phyloP scores from a whole-genome alignment of 2,113 vertebrate species.

The Halcyon senegalensis region DNA sequence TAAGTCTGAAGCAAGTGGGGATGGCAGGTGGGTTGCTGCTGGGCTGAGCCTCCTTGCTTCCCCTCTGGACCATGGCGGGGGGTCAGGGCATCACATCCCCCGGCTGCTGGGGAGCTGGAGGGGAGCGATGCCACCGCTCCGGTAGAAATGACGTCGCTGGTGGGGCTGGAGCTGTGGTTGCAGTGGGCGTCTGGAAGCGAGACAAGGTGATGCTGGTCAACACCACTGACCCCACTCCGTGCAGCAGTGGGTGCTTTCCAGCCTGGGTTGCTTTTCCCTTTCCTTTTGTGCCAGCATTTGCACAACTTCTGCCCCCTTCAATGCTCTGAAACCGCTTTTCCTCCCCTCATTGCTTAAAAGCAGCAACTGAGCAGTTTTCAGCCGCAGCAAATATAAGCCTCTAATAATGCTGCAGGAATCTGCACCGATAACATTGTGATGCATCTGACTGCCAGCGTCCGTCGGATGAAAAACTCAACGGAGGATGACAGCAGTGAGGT shows the following conservation, averaged over 20 bases:
- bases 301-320: background rate
- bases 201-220: background rate
- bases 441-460: fast-evolving
- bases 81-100: fast-evolving
- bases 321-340: background rate
- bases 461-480: fast-evolving
- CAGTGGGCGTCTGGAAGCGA: background rate
- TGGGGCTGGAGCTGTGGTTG: background rate
- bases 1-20: background rate
- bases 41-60: background rate
- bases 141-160: fast-evolving
- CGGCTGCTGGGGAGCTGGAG: background rate
- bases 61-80: fast-evolving
- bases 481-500: background rate
- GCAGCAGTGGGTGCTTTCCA: background rate
- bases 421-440: background rate
- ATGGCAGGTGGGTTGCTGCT: background rate
- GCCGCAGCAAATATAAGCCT: background rate
- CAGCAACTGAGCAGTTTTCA: background rate
- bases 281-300: background rate
- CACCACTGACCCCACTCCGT: background rate
- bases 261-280: background rate
- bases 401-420: background rate
- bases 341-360: background rate
- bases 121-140: background rate